These are phyloP conservation scores for Andrena chrysosceles DNA, from an alignment of 2,888 invertebrate genomes.

Conservation along the genomic window DNA sequence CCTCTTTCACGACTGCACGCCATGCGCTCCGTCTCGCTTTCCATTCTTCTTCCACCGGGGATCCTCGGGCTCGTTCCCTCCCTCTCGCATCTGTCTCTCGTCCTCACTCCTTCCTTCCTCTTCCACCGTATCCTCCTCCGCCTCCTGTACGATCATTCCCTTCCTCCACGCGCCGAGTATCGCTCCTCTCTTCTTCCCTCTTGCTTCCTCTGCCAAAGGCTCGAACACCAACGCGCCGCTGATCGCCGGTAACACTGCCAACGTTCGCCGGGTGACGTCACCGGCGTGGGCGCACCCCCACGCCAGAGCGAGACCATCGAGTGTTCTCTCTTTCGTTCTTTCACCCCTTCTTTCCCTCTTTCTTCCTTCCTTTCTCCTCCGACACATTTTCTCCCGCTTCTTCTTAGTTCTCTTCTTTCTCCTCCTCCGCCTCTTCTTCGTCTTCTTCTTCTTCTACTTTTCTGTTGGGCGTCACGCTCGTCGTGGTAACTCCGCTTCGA, in stretches of 20 bases:
- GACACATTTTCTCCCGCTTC: constrained; percentile 31
- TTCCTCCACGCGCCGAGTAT: constrained; percentile 57
- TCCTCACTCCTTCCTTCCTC: constrained; percentile 14
- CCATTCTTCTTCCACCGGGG: constrained; percentile 45
- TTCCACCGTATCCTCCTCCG: constrained; percentile 50
- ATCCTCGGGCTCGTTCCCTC: constrained; percentile 28
- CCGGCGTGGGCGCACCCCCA: constrained; percentile 83
- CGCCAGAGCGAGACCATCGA: constrained; percentile 68
- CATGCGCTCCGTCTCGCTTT: constrained; percentile 12
- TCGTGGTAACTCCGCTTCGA: constrained; percentile 63
- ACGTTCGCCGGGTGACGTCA: constrained; percentile 83
- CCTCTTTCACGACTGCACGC: constrained; percentile 31
- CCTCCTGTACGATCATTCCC: constrained; percentile 51
- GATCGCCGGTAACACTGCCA: constrained; percentile 78
- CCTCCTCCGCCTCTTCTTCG: constrained; percentile 23
- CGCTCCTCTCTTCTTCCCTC: constrained; percentile 44
- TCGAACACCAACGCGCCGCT: constrained; percentile 73
- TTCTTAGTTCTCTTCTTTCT: constrained; percentile 16
- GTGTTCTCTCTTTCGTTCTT: constrained; percentile 45
- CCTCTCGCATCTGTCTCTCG: constrained; percentile 12
- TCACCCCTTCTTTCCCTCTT: constrained; percentile 22
- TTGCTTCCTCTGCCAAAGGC: constrained; percentile 36
- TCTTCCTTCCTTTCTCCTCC: constrained; percentile 43
- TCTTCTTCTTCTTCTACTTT: constrained; percentile 40
- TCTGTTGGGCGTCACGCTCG: constrained; percentile 47